Base-by-base conservation (phyloP, 2,113 vertebrate genomes). In the Garra rufa region DNA sequence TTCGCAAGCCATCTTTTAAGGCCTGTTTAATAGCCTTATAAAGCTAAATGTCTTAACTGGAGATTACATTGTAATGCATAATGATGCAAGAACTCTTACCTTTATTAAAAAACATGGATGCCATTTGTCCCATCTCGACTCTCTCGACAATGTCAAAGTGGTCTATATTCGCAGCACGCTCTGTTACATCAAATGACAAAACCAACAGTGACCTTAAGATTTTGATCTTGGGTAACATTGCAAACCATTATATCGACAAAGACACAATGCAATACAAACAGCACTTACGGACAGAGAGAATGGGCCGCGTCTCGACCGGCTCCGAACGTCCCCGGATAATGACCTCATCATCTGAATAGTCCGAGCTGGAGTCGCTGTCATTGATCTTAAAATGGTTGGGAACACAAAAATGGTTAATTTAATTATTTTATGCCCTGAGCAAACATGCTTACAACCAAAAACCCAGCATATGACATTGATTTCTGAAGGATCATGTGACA, bases 101-200 rank as follows among this genome's bases (percentile, higher is more conserved):
- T 99, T 99, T 99, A 92, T 95, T 98, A 93, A 99, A 99, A 94
- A 99, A 99, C 97, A 99, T 97, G 85, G 97, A 99, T 34, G 98
- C 98, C 98, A 99, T 99, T 87, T 99, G 98, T 83, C 98, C 98
- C 98, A 99, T 98, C 94, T 99, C 98, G 0, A 98, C 95, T 48
- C 98, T 94, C 90, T 99, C 97, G 61, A 95, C 94, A 71, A 99
- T 99, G 93, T 99, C 98, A 89, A 98, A 99, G 7, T 97, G 94
- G 91, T 96, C 96, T 2, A 91, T 85, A 38, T 95, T 92, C 24
- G 94, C 93, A 30, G 83, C 95, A 83, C 95, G 95, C 94, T 98
- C 97, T 93, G 92, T 67, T 3, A 67, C 14, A 70, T 57, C 6
- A 41, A 28, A 75, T 30, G 43, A 17, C 74, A 73, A 77, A 26